phyloP scores from a whole-genome alignment of 2,113 vertebrate genomes.

The Diadophis punctatus region DNA sequence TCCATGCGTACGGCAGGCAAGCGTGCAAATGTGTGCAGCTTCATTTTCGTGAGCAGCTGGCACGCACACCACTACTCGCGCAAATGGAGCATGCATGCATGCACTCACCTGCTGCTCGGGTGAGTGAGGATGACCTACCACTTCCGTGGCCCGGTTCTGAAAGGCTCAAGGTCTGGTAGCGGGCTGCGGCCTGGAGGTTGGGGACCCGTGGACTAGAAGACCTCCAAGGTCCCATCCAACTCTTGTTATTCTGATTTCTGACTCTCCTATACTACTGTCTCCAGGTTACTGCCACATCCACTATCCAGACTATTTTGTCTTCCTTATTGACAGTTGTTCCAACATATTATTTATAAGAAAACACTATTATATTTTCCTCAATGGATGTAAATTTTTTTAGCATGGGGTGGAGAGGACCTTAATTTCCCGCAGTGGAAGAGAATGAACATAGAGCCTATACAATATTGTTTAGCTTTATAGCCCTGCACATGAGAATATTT shows the following conservation, averaged over 20 bases:
- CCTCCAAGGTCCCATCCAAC: background rate
- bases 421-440: conserved; percentile 3
- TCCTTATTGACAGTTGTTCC: background rate
- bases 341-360: background rate
- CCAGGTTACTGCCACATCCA: background rate
- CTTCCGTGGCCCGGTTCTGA: background rate
- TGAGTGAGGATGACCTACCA: background rate
- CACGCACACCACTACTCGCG: background rate
- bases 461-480: conserved; percentile 19
- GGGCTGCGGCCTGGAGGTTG: background rate
- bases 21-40: background rate
- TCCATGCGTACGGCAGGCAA: background rate
- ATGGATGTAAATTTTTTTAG: background rate
- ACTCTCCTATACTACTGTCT: background rate
- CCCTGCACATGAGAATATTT: conserved; percentile 9
- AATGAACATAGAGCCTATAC: background rate
- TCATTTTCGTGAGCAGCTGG: background rate
- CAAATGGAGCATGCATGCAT: background rate
- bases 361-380: background rate
- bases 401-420: background rate
- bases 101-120: background rate
- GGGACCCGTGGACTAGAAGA: background rate
- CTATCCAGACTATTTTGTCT: background rate
- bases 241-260: background rate
- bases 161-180: background rate